phyloP scores from a whole-genome alignment of 2,797 vertebrate species.

The Xerus rutilus region DNA sequence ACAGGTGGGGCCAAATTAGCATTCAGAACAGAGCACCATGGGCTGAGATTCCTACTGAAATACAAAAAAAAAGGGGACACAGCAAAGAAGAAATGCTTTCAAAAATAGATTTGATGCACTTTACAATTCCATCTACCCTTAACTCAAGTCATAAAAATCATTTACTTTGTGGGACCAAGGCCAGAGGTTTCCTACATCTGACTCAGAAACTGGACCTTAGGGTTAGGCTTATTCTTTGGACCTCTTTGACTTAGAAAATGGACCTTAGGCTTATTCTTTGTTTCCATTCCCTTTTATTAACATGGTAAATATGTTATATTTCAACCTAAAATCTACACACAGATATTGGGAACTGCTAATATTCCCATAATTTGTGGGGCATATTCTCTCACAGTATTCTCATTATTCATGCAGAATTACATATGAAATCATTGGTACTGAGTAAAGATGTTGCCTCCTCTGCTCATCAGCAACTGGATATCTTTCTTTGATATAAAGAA shows the following conservation, averaged over 20 bases:
- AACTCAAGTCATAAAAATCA: not conserved
- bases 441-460: not conserved
- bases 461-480: not conserved
- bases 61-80: not conserved
- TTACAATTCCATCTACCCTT: not conserved
- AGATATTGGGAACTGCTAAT: not conserved
- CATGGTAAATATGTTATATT: not conserved
- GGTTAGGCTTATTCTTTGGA: not conserved
- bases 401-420: not conserved
- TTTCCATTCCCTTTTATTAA: not conserved
- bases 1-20: not conserved
- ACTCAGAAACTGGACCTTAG: not conserved
- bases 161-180: not conserved
- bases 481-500: not conserved
- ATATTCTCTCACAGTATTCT: not conserved
- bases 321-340: not conserved
- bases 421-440: not conserved
- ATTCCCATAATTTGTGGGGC: not conserved
- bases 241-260: not conserved
- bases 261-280: not conserved
- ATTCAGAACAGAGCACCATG: not conserved
- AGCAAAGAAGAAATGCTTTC: not conserved
- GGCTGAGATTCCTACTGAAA: slow-evolving; percentile 2
- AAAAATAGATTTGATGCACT: not conserved
- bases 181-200: not conserved